Conservation (phyloP, 2,113 vertebrate species). For the Argyrosomus japonicus region DNA sequence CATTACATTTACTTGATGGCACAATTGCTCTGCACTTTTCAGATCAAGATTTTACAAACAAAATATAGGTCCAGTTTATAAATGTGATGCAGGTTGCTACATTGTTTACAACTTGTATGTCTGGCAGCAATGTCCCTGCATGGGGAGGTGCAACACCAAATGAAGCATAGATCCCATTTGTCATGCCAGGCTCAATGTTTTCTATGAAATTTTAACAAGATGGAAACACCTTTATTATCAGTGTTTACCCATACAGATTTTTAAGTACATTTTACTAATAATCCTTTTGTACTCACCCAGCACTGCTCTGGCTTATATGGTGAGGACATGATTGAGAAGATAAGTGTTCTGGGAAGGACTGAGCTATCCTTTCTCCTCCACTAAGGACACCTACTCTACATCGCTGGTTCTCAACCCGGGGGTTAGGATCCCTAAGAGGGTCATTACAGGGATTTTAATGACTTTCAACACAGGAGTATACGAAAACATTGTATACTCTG, state of each 20-base stretch:
- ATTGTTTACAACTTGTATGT: slow-evolving; percentile 83
- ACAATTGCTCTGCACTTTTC: too few relatives aligned
- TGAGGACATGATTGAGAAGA: slow-evolving; percentile 59
- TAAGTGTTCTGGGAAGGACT: slow-evolving; percentile 4
- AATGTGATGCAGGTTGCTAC: slow-evolving; percentile 78
- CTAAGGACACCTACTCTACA: background rate
- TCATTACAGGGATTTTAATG: too few relatives aligned
- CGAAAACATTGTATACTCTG: too few relatives aligned
- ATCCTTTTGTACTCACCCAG: too few relatives aligned
- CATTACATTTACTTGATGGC: too few relatives aligned
- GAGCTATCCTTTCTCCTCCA: background rate
- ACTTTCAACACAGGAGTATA: too few relatives aligned
- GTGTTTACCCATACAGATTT: too few relatives aligned
- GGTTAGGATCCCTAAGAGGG: too few relatives aligned
- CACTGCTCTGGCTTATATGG: slow-evolving; percentile 20
- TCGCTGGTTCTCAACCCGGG: too few relatives aligned
- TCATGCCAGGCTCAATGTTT: slow-evolving; percentile 78
- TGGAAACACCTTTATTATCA: slow-evolving; percentile 79
- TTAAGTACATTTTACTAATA: too few relatives aligned
- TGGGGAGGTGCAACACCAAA: slow-evolving; percentile 29
- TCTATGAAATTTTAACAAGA: slow-evolving; percentile 81
- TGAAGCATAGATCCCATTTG: slow-evolving; percentile 74
- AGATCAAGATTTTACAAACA: too few relatives aligned
- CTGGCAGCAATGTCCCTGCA: slow-evolving; percentile 72
- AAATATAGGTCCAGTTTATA: too few relatives aligned